Conservation (phyloP, 2,888 invertebrate genomes). For the Polyploca ridens region DNA sequence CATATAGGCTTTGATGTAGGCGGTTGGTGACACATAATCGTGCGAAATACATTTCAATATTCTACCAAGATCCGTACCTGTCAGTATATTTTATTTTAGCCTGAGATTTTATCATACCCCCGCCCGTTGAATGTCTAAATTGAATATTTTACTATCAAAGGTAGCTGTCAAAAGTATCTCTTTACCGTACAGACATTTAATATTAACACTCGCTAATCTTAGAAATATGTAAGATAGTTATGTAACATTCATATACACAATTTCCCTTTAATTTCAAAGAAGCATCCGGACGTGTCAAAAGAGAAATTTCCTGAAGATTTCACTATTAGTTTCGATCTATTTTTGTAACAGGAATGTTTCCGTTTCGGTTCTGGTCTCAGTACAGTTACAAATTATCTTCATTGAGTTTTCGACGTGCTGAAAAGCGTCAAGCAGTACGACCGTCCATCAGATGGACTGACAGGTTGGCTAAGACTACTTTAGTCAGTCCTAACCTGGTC, state of each 20-base stretch:
- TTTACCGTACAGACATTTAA: not conserved
- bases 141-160: conserved; percentile 6
- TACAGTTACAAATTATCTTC: not conserved
- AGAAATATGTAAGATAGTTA: not conserved
- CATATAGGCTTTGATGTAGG: not conserved
- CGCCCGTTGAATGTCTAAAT: not conserved
- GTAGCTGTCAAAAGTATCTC: not conserved
- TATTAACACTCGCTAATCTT: not conserved
- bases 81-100: not conserved
- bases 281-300: not conserved
- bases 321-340: not conserved
- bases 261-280: not conserved
- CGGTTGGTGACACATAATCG: not conserved
- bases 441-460: too few species aligned
- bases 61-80: not conserved
- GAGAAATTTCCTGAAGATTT: not conserved
- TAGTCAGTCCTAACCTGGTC: too few species aligned
- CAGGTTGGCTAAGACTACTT: too few species aligned
- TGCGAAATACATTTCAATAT: not conserved
- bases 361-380: not conserved
- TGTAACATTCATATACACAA: not conserved
- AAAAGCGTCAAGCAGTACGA: too few species aligned
- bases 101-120: not conserved
- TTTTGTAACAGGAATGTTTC: not conserved
- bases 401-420: too few species aligned